These are phyloP conservation scores for Tragulus kanchil DNA, from an alignment of 2,113 vertebrate genomes.

Conservation along the genomic window DNA sequence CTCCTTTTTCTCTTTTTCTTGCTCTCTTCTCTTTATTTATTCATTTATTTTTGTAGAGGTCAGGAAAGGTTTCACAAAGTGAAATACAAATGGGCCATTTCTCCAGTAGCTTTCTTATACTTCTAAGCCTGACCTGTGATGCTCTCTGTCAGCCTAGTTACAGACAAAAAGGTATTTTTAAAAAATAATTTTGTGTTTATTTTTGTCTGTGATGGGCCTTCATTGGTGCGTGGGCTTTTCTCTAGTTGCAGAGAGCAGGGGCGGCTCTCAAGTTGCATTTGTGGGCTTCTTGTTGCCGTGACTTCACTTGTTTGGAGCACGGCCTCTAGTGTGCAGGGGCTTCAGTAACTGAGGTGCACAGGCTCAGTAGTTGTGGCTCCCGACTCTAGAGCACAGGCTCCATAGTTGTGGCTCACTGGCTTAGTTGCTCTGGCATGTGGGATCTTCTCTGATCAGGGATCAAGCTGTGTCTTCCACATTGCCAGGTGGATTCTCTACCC, in stretches of 20 bases:
- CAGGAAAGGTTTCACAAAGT: neutral
- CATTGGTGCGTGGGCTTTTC: neutral
- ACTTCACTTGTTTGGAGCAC: rapidly evolving
- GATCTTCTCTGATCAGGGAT: neutral
- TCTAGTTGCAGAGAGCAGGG: neutral
- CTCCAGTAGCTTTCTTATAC: neutral
- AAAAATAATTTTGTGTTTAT: neutral
- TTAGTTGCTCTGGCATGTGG: neutral
- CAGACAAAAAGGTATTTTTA: neutral
- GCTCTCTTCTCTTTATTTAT: neutral
- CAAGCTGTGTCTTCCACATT: neutral
- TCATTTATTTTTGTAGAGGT: neutral
- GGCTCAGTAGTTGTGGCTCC: neutral
- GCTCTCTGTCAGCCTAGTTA: neutral
- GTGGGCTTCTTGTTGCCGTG: neutral
- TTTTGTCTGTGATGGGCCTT: neutral
- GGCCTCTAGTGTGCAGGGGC: neutral
- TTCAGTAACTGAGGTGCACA: neutral
- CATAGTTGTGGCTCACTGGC: neutral
- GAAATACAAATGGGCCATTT: neutral
- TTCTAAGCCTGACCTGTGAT: neutral
- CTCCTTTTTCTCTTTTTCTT: neutral
- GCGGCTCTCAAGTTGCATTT: neutral
- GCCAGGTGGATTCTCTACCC: neutral
- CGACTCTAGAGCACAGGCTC: neutral